Conservation (phyloP, 2,113 vertebrate species). For the Antechinus stuartii region DNA sequence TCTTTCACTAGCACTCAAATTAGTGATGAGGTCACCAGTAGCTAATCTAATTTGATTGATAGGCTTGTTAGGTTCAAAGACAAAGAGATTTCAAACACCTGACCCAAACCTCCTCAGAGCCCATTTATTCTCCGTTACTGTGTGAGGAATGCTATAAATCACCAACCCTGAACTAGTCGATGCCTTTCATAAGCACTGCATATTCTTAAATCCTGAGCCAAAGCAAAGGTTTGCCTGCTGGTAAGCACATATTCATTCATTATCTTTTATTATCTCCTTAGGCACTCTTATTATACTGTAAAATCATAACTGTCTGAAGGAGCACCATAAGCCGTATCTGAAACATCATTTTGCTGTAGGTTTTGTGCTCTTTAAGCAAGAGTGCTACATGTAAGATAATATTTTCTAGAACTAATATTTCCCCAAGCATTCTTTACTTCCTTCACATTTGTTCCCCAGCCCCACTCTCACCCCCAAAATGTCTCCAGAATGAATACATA, state of each 20-base stretch:
- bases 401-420: conserved; percentile 64
- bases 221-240: conserved; percentile 52
- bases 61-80: not conserved
- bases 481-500: not conserved
- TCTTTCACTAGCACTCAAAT: not conserved
- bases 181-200: not conserved
- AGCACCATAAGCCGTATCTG: conserved; percentile 52
- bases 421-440: conserved; percentile 51
- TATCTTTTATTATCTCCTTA: conserved; percentile 63
- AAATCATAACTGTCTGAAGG: conserved; percentile 60
- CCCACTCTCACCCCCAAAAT: not conserved
- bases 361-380: conserved; percentile 55
- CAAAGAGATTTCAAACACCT: conserved; percentile 18
- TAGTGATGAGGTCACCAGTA: conserved; percentile 15
- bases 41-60: conserved; percentile 27
- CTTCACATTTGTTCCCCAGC: not conserved
- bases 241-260: conserved; percentile 51
- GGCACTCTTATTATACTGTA: conserved; percentile 44
- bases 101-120: not conserved
- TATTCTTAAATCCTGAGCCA: conserved; percentile 18
- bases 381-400: conserved; percentile 34
- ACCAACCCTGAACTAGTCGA: not conserved
- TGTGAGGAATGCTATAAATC: conserved; percentile 46
- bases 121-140: conserved; percentile 4
- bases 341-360: conserved; percentile 51